Percentiles rank a stretch among this genome's conserved stretches.
These are phyloP conservation scores for Trinorchestia longiramus DNA, from an alignment of 1,140 invertebrate genomes.

Conservation along the genomic window DNA sequence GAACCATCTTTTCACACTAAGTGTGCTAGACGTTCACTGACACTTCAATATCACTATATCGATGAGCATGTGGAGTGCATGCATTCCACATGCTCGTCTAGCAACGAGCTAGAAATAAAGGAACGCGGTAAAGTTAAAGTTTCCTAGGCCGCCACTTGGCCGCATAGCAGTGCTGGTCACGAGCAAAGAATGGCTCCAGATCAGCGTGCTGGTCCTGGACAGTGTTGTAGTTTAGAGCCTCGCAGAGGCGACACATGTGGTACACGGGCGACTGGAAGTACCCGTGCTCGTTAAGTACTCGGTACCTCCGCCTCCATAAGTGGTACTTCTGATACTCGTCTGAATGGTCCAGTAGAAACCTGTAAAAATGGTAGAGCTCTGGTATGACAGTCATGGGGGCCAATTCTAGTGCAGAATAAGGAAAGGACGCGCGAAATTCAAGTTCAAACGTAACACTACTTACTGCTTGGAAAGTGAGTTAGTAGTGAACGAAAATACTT, in stretches of 20 bases:
- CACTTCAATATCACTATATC: not conserved
- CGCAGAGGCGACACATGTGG: slow-evolving; percentile 69
- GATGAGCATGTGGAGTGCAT: not conserved
- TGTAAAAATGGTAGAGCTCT: not conserved
- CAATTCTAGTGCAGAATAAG: not conserved
- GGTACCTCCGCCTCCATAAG: slow-evolving; percentile 66
- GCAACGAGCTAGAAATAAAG: not conserved
- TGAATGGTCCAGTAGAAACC: slow-evolving; percentile 63
- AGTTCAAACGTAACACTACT: not conserved
- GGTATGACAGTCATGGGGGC: not conserved
- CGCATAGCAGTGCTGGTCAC: not conserved
- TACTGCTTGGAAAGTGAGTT: not conserved
- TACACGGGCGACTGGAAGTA: slow-evolving; percentile 75
- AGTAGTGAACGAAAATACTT: not conserved
- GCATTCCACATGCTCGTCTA: not conserved
- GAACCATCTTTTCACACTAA: not conserved
- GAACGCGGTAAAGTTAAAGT: not conserved
- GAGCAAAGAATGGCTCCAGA: not conserved
- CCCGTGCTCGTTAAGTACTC: slow-evolving; percentile 75
- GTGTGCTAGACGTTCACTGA: not conserved
- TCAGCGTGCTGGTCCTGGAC: not conserved
- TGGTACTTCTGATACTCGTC: slow-evolving; percentile 68
- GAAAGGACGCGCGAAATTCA: not conserved
- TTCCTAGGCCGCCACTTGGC: not conserved
- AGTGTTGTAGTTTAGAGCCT: slow-evolving; percentile 69